phyloP scores from a whole-genome alignment of 1,140 invertebrate genomes.

The Drosophila triauraria region DNA sequence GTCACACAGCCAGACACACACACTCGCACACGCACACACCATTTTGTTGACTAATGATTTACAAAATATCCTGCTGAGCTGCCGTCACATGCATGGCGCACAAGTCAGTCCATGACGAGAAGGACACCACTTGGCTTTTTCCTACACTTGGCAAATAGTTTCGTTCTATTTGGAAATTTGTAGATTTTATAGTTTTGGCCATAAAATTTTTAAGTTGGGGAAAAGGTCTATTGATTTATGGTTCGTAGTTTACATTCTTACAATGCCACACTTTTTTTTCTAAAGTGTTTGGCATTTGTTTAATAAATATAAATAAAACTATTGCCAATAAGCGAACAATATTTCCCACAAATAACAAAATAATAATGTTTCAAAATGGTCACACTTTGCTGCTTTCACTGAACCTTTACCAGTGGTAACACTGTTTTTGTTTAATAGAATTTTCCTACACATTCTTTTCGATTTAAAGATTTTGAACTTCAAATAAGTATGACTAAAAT shows the following conservation, averaged over 20 bases:
- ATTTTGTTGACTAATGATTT: conserved; percentile 64
- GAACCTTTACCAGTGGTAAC: too few relatives aligned
- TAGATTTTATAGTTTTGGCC: background rate
- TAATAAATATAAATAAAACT: too few relatives aligned
- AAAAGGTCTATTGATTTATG: background rate
- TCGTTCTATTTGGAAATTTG: background rate
- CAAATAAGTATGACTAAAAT: too few relatives aligned
- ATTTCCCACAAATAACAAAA: background rate
- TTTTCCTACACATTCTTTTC: too few relatives aligned
- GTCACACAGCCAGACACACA: conserved; percentile 26
- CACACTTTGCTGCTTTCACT: too few relatives aligned
- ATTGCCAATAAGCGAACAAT: too few relatives aligned
- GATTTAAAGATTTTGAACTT: too few relatives aligned
- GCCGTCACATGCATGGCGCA: conserved; percentile 51
- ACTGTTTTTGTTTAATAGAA: too few relatives aligned
- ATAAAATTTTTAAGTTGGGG: too few relatives aligned
- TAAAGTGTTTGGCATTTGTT: background rate
- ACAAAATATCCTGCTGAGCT: conserved; percentile 65
- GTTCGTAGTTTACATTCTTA: background rate
- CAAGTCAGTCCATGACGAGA: conserved; percentile 28
- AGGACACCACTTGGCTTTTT: conserved; percentile 37
- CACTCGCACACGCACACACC: conserved; percentile 6
- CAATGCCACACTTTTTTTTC: background rate
- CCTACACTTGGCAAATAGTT: conserved; percentile 14
- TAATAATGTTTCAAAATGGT: background rate